Evolutionary conservation across 2,888 invertebrate species (phyloP).

Genomic region (Zelleria hepariella): DNA sequence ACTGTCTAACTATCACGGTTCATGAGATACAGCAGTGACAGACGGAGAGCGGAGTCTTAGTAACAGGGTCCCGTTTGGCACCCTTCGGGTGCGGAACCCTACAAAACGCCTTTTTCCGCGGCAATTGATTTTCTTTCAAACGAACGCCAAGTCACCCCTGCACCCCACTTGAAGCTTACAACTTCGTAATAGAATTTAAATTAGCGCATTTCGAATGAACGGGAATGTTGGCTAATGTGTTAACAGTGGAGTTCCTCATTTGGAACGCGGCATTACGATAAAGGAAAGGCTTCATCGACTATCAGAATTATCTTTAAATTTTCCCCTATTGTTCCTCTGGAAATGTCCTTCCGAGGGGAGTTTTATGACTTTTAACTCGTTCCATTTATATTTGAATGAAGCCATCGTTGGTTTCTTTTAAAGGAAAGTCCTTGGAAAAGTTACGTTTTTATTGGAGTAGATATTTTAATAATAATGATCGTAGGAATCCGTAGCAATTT

Average conservation of each 20-base stretch:
- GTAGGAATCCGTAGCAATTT: background rate
- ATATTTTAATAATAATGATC: too few relatives aligned
- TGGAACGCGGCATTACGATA: constrained; percentile 44
- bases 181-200: constrained; percentile 17
- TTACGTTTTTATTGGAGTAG: too few relatives aligned
- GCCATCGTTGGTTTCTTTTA: constrained; percentile 9
- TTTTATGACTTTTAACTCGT: constrained; percentile 9
- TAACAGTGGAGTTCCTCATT: constrained; percentile 47
- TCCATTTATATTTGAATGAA: constrained; percentile 20
- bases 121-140: constrained; percentile 58
- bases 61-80: too few relatives aligned
- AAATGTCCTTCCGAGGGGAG: constrained; percentile 12
- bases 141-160: constrained; percentile 32
- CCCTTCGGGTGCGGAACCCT: too few relatives aligned
- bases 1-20: too few relatives aligned
- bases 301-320: constrained; percentile 38
- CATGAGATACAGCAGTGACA: too few relatives aligned
- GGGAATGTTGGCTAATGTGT: constrained; percentile 17
- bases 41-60: too few relatives aligned
- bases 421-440: background rate
- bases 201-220: constrained; percentile 12
- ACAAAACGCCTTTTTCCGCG: constrained; percentile 36
- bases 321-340: constrained; percentile 20
- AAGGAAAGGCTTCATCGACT: constrained; percentile 51
- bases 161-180: constrained; percentile 21